Base-by-base conservation (phyloP, 2,113 vertebrate genomes). In the Megalops atlanticus region DNA sequence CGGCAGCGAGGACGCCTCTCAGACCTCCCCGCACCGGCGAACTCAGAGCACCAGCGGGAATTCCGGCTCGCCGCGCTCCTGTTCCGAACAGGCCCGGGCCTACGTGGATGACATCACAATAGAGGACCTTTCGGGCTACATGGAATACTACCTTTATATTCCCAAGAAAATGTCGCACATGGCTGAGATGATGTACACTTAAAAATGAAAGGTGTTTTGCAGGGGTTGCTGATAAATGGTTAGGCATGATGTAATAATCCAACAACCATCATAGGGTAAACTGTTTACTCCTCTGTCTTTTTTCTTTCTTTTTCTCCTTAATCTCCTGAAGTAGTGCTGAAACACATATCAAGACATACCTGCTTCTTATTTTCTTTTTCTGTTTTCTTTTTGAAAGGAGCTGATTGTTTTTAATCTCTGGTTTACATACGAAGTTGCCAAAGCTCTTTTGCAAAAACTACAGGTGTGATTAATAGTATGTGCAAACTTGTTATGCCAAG, bases 141-240 rank as follows among this genome's bases (percentile, higher is more conserved):
- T 99, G 96, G 98, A 99, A 85, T 97, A 96, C 87, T 99, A 97
- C 88, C 92, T 99, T 38, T 97, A 97, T 93, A 98, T 99, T 89
- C 98, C 98, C 82, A 99, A 99, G 95, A 98, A 99, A 90, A 99
- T 99, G 98, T 99, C 98, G 5, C 98, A 98, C 92, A 99, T 99
- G 98, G 98, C 98, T 14, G 98, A 99, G 91, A 99, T 99, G 98
- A 99, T 99, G 98, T 99, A 99, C 92, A 99, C 97, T 86, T 99
- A 95, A 95, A 79, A 27, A n/a, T 41, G 5, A 47, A 49, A 31
- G 3, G 36, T 38, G 38, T 45, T 45, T 38, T 41, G 69, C 16
- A 16, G 27, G 12, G 39, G 3, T 49, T 74, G 5, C 3, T 45
- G 16, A 49, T 33, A 12, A 73, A 58, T 12, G 73, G 77, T 54